A percentile compares a stretch with the other conserved stretches of the same genome.
These are phyloP conservation scores for Apodemia mormo DNA, from an alignment of 2,888 invertebrate genomes.

Conservation along the genomic window DNA sequence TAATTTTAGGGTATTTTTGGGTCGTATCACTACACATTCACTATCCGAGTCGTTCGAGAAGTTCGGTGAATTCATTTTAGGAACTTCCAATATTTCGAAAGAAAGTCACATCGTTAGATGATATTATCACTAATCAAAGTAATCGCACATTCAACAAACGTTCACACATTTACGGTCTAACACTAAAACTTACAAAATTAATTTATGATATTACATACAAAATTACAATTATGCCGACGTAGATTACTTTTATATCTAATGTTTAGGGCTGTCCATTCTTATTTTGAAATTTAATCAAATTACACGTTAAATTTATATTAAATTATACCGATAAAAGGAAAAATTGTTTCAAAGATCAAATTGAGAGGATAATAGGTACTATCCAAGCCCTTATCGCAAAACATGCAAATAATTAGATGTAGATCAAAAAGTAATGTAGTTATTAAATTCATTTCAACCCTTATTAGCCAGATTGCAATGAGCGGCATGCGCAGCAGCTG, in stretches of 20 bases:
- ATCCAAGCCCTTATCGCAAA: too few relatives aligned
- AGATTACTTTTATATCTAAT: not conserved
- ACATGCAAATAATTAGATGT: too few relatives aligned
- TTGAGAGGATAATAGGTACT: too few relatives aligned
- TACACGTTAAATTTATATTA: too few relatives aligned
- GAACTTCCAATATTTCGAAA: conserved; percentile 28
- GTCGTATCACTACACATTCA: conserved; percentile 44
- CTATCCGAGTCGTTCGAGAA: conserved; percentile 41
- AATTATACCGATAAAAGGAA: too few relatives aligned
- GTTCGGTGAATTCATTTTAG: conserved; percentile 48
- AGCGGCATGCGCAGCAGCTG: too few relatives aligned
- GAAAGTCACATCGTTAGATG: conserved; percentile 29
- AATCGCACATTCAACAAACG: conserved; percentile 17
- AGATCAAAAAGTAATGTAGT: too few relatives aligned
- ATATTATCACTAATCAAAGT: conserved; percentile 22
- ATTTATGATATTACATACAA: conserved; percentile 22
- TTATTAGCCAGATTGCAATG: too few relatives aligned
- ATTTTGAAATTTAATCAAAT: not conserved
- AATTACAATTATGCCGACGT: not conserved
- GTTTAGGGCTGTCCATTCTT: conserved; percentile 2
- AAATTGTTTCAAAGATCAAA: too few relatives aligned
- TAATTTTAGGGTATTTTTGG: conserved; percentile 22
- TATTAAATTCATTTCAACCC: too few relatives aligned
- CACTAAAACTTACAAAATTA: conserved; percentile 20
- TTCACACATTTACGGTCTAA: conserved; percentile 16